phyloP scores from a whole-genome alignment of 2,888 invertebrate genomes.

The Polymixis lichenea region DNA sequence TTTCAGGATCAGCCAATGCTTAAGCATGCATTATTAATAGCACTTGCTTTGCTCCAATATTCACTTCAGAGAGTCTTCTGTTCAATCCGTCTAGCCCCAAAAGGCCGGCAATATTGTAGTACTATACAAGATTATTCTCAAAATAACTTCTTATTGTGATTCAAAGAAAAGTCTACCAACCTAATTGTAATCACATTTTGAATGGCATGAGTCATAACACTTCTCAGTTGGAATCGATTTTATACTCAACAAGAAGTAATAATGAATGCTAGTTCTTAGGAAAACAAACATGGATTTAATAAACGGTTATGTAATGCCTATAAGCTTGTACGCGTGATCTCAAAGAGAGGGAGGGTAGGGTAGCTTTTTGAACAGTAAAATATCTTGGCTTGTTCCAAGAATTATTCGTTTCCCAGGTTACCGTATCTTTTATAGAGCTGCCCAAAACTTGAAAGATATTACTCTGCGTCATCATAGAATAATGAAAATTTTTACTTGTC shows the following conservation, averaged over 20 bases:
- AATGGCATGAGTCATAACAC: conserved; percentile 53
- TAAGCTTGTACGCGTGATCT: conserved; percentile 3
- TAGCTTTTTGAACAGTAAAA: neutral
- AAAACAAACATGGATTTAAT: conserved; percentile 41
- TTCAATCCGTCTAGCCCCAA: neutral
- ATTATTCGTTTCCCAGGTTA: too few species aligned
- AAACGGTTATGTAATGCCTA: conserved; percentile 22
- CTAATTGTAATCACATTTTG: conserved; percentile 39
- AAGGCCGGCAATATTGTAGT: neutral
- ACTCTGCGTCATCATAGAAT: neutral
- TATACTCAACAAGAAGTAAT: conserved; percentile 41
- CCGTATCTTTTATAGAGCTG: neutral
- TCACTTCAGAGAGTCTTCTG: neutral
- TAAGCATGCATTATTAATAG: neutral
- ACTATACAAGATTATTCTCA: neutral
- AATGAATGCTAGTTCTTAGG: conserved; percentile 36
- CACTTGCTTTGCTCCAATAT: neutral
- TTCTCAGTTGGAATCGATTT: conserved; percentile 42
- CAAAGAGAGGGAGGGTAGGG: neutral
- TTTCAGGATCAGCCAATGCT: conserved; percentile 1
- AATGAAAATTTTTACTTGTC: too few species aligned
- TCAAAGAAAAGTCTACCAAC: conserved; percentile 17
- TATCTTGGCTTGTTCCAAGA: neutral
- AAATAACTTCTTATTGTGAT: conserved; percentile 11
- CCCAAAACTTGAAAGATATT: neutral